These are phyloP conservation scores for Endotricha flammealis DNA, from an alignment of 2,888 invertebrate species.

Conservation along the genomic window DNA sequence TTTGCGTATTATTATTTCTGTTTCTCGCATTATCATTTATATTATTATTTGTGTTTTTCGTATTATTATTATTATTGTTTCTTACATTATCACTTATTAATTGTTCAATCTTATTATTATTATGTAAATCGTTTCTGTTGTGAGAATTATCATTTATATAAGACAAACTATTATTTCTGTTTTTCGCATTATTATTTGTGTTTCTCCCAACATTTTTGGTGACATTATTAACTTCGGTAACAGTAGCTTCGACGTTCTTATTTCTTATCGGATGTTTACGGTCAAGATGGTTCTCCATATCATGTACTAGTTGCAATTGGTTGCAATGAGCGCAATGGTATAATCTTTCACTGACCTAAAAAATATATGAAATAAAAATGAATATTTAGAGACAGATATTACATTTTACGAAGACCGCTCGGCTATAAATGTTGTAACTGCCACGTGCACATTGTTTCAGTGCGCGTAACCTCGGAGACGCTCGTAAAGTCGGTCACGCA, in stretches of 20 bases:
- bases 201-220: conserved; percentile 6
- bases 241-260: background rate
- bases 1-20: conserved; percentile 2
- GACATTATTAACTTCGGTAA: background rate
- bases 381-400: too few species aligned
- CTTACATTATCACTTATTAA: background rate
- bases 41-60: background rate
- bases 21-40: conserved; percentile 1
- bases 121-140: too few species aligned
- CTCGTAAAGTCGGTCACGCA: too few species aligned
- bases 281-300: conserved; percentile 26
- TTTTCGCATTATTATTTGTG: background rate
- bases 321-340: conserved; percentile 44
- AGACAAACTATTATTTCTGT: too few species aligned
- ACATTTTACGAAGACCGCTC: too few species aligned
- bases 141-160: too few species aligned
- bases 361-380: conserved; percentile 8
- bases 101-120: too few species aligned
- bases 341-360: conserved; percentile 30
- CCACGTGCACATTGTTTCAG: too few species aligned
- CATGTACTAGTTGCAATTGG: conserved; percentile 21
- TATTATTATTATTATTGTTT: conserved; percentile 2
- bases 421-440: too few species aligned
- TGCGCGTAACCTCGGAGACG: too few species aligned
- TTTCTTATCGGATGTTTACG: conserved; percentile 14